Evolutionary conservation across 2,113 vertebrate genomes (phyloP), one percentile per base, ranked within the genome.

Genomic region (Alaudala cheleensis): DNA sequence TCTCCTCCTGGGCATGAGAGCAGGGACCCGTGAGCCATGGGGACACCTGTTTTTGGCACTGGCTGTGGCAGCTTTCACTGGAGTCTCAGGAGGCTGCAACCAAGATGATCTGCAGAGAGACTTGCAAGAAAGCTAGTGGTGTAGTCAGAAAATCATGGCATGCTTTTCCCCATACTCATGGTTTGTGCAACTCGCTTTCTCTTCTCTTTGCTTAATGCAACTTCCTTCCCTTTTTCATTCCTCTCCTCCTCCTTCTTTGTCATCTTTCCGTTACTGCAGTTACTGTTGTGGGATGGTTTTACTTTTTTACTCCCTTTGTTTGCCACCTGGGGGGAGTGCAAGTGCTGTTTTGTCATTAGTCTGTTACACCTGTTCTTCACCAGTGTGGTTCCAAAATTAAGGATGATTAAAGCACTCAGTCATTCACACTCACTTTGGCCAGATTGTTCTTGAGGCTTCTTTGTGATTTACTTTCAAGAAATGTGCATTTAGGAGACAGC

Each of bases 211-310:
- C 49, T 81, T 51, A 78, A 66, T 42, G 18, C 57, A 26, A 61
- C 62, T 93, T 93, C 74, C 95, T 95, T 92, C 79, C 86, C 80
- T 65, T 94, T 86, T 88, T 47, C 45, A 21, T 23, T 64, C 49
- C 21, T 33, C 44, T 47, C 65, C 37, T 81, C 33, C 31, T 65
- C 3, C 34, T 67, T 25, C 56, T 90, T 57, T 58, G 42, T 24
- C 14, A 34, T 82, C 40, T 92, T 86, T 33, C 39, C 54, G 22
- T 77, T 62, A 64, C 54, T 61, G 17, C n/a, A 54, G 14, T 34
- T 53, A 45, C 33, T 66, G 28, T 28, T 54, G 12, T 44, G 39
- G 45, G 26, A 15, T 65, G 11, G 11, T 62, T 86, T 90, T 54
- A n/a, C 34, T 51, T 44, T 62, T 37, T 21, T 2, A 9, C 3